These are phyloP conservation scores for Brachyrhaphis roseni DNA, from an alignment of 2,797 vertebrate species.

Conservation along the genomic window DNA sequence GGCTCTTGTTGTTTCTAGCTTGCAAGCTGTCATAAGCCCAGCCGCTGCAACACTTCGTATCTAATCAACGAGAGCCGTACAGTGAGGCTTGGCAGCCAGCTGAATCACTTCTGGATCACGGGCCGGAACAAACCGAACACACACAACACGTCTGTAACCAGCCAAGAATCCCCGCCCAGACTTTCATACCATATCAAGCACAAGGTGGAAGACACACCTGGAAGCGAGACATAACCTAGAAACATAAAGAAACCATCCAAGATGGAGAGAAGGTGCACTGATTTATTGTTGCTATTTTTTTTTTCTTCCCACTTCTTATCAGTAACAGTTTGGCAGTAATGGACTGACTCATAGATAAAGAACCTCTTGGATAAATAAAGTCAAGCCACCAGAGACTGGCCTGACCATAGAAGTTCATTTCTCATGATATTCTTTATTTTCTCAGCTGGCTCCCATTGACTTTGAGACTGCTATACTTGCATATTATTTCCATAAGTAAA, in stretches of 20 bases:
- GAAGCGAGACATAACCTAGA: slow-evolving; percentile 30
- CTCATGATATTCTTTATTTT: slow-evolving; percentile 9
- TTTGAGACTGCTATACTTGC: background rate
- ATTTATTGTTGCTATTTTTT: slow-evolving; percentile 31
- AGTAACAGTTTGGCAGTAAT: slow-evolving; percentile 2
- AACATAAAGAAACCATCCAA: slow-evolving; percentile 23
- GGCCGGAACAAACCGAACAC: slow-evolving; percentile 62
- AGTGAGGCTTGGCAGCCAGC: slow-evolving; percentile 48
- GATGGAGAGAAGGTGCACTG: slow-evolving; percentile 11
- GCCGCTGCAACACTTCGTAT: slow-evolving; percentile 46
- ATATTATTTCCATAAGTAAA: background rate
- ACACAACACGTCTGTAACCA: slow-evolving; percentile 61
- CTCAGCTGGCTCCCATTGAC: slow-evolving; percentile 9
- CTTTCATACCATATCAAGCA: slow-evolving; percentile 36
- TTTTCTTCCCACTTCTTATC: background rate
- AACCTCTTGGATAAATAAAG: slow-evolving; percentile 20
- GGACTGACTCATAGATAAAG: slow-evolving; percentile 21
- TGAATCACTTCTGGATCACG: slow-evolving; percentile 63
- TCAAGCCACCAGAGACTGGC: background rate
- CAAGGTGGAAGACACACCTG: slow-evolving; percentile 13
- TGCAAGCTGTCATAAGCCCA: slow-evolving; percentile 40
- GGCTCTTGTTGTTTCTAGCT: slow-evolving; percentile 17
- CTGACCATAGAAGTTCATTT: slow-evolving; percentile 13
- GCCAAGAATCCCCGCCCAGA: slow-evolving; percentile 39
- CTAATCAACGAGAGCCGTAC: slow-evolving; percentile 39